phyloP scores from a whole-genome alignment of 2,113 vertebrate genomes.

The Bubo bubo region DNA sequence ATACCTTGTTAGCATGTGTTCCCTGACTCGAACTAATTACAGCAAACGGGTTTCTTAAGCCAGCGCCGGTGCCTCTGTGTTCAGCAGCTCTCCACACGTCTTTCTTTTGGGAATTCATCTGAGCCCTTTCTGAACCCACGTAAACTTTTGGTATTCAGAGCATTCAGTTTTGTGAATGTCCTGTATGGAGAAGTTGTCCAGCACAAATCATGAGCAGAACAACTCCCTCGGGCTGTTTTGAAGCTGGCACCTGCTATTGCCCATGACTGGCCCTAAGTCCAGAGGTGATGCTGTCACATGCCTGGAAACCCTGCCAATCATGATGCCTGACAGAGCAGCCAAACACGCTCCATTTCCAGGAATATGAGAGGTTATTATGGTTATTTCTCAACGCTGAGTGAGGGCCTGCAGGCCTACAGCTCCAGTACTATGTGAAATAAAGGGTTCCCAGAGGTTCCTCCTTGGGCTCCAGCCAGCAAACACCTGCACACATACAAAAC shows the following conservation, averaged over 20 bases:
- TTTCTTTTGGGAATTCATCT: background rate
- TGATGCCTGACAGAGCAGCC: background rate
- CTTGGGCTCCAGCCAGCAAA: background rate
- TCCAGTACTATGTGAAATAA: background rate
- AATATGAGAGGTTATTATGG: background rate
- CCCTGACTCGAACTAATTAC: background rate
- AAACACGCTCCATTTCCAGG: background rate
- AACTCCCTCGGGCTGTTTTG: background rate
- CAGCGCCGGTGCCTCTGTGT: rapidly evolving
- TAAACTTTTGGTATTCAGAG: background rate
- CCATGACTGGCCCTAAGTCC: background rate
- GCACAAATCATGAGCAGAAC: background rate
- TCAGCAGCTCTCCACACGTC: background rate
- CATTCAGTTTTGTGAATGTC: background rate
- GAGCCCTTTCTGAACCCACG: background rate
- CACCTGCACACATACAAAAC: background rate
- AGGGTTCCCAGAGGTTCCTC: background rate
- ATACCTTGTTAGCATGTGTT: background rate
- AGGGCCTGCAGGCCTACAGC: background rate
- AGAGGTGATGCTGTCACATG: background rate
- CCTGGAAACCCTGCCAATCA: conserved; percentile 15
- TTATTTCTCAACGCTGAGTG: background rate
- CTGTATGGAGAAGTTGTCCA: background rate
- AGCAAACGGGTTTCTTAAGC: background rate
- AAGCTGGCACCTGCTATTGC: rapidly evolving